These are phyloP conservation scores for Solenopsis fugax DNA, from an alignment of 1,140 invertebrate genomes.

Conservation along the genomic window DNA sequence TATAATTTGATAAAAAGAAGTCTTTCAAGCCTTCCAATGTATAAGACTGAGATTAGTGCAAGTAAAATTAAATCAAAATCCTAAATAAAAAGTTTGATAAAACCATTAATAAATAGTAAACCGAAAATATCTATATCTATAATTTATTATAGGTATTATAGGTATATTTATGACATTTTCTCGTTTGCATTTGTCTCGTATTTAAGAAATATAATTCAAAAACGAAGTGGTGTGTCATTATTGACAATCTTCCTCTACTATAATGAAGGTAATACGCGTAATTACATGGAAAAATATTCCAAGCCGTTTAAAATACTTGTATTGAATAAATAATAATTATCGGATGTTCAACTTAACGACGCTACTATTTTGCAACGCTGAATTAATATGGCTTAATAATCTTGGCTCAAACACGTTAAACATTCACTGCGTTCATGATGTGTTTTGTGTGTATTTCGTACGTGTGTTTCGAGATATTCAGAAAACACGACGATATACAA, in stretches of 20 bases:
- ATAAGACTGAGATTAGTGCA: not conserved
- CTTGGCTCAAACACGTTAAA: conserved; percentile 10
- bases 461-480: not conserved
- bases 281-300: conserved; percentile 10
- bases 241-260: too few relatives aligned
- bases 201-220: too few relatives aligned
- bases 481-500: not conserved
- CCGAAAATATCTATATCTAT: too few relatives aligned
- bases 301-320: not conserved
- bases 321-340: conserved; percentile 2
- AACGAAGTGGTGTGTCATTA: too few relatives aligned
- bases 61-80: too few relatives aligned
- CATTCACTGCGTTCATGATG: not conserved
- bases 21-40: not conserved
- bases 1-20: not conserved
- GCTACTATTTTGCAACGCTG: not conserved
- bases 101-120: too few relatives aligned
- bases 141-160: too few relatives aligned
- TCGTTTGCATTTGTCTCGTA: too few relatives aligned
- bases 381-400: conserved; percentile 6
- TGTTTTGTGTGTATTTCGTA: not conserved
- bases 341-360: not conserved
- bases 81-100: too few relatives aligned
- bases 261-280: not conserved
- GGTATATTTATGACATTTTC: too few relatives aligned